Evolutionary conservation across 1,140 invertebrate species (phyloP).

Genomic region (Octopus bimaculoides): DNA sequence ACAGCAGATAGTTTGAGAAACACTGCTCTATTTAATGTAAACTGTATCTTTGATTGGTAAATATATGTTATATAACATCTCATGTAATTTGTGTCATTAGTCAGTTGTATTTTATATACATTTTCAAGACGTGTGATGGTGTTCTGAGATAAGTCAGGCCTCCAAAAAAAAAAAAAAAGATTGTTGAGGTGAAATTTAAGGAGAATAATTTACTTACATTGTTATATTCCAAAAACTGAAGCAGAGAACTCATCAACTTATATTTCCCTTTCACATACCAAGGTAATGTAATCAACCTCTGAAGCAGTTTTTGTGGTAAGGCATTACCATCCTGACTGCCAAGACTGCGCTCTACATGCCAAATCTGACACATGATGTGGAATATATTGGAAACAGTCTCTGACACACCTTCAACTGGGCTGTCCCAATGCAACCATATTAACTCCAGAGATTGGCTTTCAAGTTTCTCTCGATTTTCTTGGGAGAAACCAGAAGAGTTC

Average conservation of each 20-base stretch:
- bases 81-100: too few species aligned
- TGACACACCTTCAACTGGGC: conserved; percentile 45
- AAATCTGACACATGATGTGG: conserved; percentile 29
- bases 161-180: too few species aligned
- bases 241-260: conserved; percentile 31
- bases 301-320: conserved; percentile 24
- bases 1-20: too few species aligned
- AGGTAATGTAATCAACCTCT: conserved; percentile 24
- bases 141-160: too few species aligned
- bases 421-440: conserved; percentile 41
- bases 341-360: conserved; percentile 18
- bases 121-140: too few species aligned
- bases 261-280: conserved; percentile 45
- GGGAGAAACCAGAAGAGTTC: background rate
- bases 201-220: conserved; percentile 27
- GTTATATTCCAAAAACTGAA: conserved; percentile 30
- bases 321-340: background rate
- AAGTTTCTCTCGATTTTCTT: conserved; percentile 16
- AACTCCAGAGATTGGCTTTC: conserved; percentile 19
- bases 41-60: too few species aligned
- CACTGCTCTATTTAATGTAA: too few species aligned
- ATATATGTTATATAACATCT: too few species aligned
- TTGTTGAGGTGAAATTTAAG: background rate
- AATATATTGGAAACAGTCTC: conserved; percentile 35
- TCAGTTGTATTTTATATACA: too few species aligned